phyloP scores from a whole-genome alignment of 2,797 vertebrate genomes.

The Corythornis leucogaster region DNA sequence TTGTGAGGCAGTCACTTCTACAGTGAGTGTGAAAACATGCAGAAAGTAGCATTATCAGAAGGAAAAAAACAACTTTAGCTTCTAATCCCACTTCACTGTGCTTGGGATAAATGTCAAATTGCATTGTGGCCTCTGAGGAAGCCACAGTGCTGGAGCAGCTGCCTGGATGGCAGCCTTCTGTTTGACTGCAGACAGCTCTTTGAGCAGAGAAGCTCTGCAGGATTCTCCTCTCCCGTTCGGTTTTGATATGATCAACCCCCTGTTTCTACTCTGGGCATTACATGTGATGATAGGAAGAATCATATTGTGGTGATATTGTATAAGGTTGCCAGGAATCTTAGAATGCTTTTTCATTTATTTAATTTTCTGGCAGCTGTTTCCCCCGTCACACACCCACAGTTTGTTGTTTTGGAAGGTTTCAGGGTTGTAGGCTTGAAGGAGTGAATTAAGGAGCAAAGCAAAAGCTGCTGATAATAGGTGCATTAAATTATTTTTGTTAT shows the following conservation, averaged over 20 bases:
- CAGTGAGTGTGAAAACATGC: neutral
- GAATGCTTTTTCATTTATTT: neutral
- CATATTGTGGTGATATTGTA: neutral
- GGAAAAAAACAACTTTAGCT: neutral
- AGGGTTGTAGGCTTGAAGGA: neutral
- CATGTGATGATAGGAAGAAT: neutral
- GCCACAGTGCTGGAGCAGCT: neutral
- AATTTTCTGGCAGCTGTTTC: neutral
- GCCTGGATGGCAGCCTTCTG: neutral
- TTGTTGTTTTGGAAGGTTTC: neutral
- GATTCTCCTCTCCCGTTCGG: neutral
- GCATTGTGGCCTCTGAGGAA: neutral
- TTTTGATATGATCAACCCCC: neutral
- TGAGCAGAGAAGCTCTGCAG: neutral
- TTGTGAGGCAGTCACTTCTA: neutral
- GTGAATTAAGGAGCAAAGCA: neutral
- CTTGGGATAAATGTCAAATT: neutral
- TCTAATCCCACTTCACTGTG: neutral
- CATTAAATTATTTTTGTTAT: neutral
- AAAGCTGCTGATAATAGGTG: neutral
- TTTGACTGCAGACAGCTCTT: neutral
- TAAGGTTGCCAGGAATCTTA: neutral
- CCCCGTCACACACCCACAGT: neutral
- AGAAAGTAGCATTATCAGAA: neutral
- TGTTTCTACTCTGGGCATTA: neutral